Conservation (phyloP, 2,888 invertebrate species). For the Conops quadrifasciatus region DNA sequence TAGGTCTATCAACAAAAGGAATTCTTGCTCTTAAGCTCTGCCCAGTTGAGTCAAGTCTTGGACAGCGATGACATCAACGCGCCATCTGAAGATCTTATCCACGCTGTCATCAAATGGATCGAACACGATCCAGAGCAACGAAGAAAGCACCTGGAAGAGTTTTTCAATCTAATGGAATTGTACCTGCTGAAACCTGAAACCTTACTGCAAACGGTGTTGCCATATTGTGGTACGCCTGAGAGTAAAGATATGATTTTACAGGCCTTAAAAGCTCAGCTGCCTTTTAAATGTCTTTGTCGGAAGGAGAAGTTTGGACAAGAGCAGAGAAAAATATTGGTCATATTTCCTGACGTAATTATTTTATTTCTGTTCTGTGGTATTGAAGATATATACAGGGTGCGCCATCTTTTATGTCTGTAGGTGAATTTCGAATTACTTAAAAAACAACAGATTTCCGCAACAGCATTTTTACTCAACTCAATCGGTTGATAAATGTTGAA, state of each 20-base stretch:
- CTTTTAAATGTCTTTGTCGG: background rate
- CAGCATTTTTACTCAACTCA: background rate
- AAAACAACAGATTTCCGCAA: background rate
- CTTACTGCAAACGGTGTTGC: background rate
- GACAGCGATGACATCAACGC: constrained; percentile 5
- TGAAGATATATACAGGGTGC: too few species aligned
- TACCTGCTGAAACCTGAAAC: background rate
- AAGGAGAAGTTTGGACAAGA: background rate
- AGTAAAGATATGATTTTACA: background rate
- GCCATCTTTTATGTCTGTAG: too few species aligned
- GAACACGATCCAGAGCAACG: background rate
- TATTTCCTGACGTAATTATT: background rate
- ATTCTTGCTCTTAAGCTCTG: background rate
- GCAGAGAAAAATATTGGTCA: background rate
- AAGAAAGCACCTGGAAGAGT: background rate
- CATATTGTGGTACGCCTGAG: background rate
- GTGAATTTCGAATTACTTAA: background rate
- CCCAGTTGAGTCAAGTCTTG: background rate
- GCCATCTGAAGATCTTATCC: constrained; percentile 3
- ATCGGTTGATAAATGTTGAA: background rate
- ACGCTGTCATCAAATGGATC: background rate
- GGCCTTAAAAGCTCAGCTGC: background rate
- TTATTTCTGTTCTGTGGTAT: too few species aligned
- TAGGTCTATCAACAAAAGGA: constrained; percentile 1
- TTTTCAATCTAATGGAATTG: background rate